phyloP scores from a whole-genome alignment of 2,113 vertebrate species.

The Phyllostomus discolor region DNA sequence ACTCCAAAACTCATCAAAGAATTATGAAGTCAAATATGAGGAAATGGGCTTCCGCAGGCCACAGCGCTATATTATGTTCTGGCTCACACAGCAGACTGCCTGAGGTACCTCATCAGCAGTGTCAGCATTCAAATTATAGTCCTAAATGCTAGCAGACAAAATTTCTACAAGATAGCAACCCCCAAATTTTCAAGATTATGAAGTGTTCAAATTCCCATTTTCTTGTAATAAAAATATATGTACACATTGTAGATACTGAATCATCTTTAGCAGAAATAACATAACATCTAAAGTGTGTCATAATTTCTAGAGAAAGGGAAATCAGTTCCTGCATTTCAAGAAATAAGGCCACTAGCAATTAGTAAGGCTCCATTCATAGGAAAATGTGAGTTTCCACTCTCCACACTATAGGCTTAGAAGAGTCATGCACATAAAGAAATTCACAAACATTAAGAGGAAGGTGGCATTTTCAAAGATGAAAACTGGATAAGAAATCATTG shows the following conservation, averaged over 20 bases:
- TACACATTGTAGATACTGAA: not conserved
- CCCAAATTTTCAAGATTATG: not conserved
- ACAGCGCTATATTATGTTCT: too few species aligned
- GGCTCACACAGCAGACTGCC: accelerated
- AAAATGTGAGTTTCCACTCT: not conserved
- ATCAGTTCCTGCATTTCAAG: not conserved
- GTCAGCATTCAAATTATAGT: not conserved
- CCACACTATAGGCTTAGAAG: not conserved
- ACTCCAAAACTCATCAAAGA: not conserved
- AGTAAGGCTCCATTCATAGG: not conserved
- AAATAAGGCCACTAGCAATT: not conserved
- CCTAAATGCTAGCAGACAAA: not conserved
- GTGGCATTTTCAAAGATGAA: not conserved
- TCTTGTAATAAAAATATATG: not conserved
- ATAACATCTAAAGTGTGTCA: not conserved
- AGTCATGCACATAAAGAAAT: not conserved
- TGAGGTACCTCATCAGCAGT: accelerated
- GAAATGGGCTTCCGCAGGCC: not conserved
- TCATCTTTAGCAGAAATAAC: not conserved
- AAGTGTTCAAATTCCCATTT: not conserved
- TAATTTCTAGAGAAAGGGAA: not conserved
- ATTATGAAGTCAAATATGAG: not conserved
- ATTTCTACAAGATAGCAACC: not conserved
- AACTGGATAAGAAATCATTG: not conserved
- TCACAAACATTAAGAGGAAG: not conserved